These are phyloP conservation scores for Thaumetopoea pityocampa DNA, from an alignment of 1,140 invertebrate species.

Conservation along the genomic window DNA sequence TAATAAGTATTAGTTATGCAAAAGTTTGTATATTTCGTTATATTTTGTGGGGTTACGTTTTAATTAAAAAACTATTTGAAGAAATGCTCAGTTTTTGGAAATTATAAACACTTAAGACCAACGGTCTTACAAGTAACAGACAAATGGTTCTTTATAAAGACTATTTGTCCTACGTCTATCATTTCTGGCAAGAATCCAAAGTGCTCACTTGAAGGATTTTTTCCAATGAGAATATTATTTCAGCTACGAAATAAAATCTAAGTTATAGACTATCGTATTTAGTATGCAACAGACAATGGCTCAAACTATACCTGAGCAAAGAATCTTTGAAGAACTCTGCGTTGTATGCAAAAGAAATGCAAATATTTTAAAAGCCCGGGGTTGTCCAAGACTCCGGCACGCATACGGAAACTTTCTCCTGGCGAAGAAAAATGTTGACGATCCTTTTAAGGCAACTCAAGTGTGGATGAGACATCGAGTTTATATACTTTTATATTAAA, in stretches of 20 bases:
- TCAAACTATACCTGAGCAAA: constrained; percentile 16
- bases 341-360: constrained; percentile 54
- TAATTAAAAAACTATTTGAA: no score
- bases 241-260: constrained; percentile 7
- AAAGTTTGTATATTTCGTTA: no score
- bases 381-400: constrained; percentile 41
- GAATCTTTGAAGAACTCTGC: constrained; percentile 34
- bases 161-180: constrained; percentile 11
- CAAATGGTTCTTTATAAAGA: no score
- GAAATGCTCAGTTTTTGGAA: no score
- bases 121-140: no score
- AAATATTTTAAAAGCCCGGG: constrained; percentile 59
- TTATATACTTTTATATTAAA: constrained; percentile 23
- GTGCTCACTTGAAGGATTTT: constrained; percentile 4
- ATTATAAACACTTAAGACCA: no score
- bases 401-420: constrained; percentile 64
- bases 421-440: constrained; percentile 50
- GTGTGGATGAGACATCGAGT: constrained; percentile 35
- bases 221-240: constrained; percentile 1
- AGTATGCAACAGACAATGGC: constrained; percentile 17
- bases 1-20: no score
- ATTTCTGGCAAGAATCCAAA: constrained; percentile 13
- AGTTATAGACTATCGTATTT: constrained; percentile 14
- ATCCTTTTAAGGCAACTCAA: constrained; percentile 55
- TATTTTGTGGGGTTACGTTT: no score